phyloP scores from a whole-genome alignment of 64 coral and sea anemone species.

The Anthopleura sola region DNA sequence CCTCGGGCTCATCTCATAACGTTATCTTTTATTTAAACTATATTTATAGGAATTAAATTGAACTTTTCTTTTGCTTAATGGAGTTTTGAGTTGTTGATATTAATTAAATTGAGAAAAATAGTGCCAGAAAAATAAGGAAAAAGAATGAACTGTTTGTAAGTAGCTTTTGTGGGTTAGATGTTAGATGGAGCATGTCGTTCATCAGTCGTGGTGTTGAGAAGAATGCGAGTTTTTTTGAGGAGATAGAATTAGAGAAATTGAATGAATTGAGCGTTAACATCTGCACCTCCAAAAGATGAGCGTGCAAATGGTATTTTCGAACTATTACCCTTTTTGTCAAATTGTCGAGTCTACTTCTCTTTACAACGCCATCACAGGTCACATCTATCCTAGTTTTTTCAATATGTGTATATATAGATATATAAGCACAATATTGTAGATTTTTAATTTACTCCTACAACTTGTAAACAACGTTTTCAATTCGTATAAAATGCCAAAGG shows the following conservation, averaged over 20 bases:
- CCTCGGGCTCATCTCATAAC: constrained; percentile 2
- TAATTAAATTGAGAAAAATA: background rate
- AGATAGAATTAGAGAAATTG: background rate
- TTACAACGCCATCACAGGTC: background rate
- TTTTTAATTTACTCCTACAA: background rate
- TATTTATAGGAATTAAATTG: constrained; percentile 1
- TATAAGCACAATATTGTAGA: background rate
- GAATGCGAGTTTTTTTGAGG: background rate
- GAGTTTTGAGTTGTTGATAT: constrained; percentile 1
- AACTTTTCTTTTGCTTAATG: background rate
- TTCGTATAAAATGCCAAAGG: constrained; percentile 21
- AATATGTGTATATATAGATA: background rate
- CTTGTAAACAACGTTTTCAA: constrained; percentile 15
- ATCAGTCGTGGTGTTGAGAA: background rate
- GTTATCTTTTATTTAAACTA: constrained; percentile 4
- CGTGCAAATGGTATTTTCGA: background rate
- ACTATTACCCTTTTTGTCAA: background rate
- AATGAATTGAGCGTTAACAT: background rate
- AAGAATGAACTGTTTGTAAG: background rate
- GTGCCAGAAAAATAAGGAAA: background rate
- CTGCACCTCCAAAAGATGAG: background rate
- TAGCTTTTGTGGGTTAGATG: background rate
- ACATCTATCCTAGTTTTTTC: background rate
- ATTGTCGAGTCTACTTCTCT: background rate
- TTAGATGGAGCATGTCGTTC: background rate